Conservation (phyloP, 1,140 invertebrate species). For the Dendrolimus kikuchii region DNA sequence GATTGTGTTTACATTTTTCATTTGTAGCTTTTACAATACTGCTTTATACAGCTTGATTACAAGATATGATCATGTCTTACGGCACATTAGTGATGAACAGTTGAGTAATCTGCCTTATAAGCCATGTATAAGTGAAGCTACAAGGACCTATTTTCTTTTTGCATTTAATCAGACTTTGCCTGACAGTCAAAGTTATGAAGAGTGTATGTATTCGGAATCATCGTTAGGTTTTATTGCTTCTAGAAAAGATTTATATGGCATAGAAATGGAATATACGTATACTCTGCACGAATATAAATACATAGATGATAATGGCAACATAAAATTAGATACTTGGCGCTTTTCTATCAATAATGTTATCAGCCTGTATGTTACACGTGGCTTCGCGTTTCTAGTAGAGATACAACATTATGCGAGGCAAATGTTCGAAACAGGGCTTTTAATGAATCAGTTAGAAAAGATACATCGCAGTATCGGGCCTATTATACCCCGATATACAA, state of each 20-base stretch:
- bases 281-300: slow-evolving; percentile 25
- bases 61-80: slow-evolving; percentile 16
- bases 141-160: slow-evolving; percentile 21
- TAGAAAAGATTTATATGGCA: slow-evolving; percentile 23
- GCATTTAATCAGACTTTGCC: slow-evolving; percentile 29
- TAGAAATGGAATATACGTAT: slow-evolving; percentile 31
- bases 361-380: slow-evolving; percentile 21
- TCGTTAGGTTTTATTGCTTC: slow-evolving; percentile 24
- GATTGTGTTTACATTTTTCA: slow-evolving; percentile 47
- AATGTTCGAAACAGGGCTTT: slow-evolving; percentile 28
- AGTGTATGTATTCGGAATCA: slow-evolving; percentile 18
- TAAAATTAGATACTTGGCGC: slow-evolving; percentile 19
- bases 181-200: slow-evolving; percentile 6
- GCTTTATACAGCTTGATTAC: slow-evolving; percentile 34
- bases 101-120: slow-evolving; percentile 22
- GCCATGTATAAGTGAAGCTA: slow-evolving; percentile 27
- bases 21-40: slow-evolving; percentile 39
- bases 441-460: slow-evolving; percentile 12
- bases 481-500: slow-evolving; percentile 5
- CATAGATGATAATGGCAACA: slow-evolving; percentile 26
- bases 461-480: slow-evolving; percentile 14
- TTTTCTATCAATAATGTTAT: slow-evolving; percentile 19
- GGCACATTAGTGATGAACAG: slow-evolving; percentile 8
- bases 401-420: slow-evolving; percentile 17
- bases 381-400: slow-evolving; percentile 21